These are phyloP conservation scores for Nixonia krombeini DNA, from an alignment of 1,140 invertebrate genomes.

Conservation along the genomic window DNA sequence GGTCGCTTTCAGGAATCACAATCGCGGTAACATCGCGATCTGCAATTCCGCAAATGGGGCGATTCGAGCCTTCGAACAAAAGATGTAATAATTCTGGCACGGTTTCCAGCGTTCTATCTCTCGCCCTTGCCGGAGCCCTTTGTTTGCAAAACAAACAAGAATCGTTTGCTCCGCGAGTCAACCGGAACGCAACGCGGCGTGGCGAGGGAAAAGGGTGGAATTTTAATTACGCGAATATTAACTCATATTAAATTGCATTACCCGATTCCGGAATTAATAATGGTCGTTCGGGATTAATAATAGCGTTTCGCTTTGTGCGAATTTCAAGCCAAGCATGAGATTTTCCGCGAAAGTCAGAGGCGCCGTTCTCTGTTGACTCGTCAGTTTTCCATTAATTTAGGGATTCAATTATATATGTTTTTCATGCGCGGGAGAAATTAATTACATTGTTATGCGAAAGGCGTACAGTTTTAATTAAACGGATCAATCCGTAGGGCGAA, in stretches of 20 bases:
- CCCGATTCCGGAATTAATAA: slow-evolving; percentile 52
- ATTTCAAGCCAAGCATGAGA: slow-evolving; percentile 38
- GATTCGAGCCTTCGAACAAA: slow-evolving; percentile 68
- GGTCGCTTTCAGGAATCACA: slow-evolving; percentile 53
- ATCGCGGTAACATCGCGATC: slow-evolving; percentile 67
- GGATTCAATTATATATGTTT: neutral
- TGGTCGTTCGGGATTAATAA: slow-evolving; percentile 48
- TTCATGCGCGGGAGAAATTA: neutral
- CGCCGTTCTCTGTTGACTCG: neutral
- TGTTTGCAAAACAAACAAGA: slow-evolving; percentile 71
- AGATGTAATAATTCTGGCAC: slow-evolving; percentile 71
- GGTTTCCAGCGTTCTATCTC: slow-evolving; percentile 48
- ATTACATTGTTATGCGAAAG: neutral
- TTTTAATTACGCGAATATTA: slow-evolving; percentile 69
- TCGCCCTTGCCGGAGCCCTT: slow-evolving; percentile 52
- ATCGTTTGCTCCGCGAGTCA: slow-evolving; percentile 63
- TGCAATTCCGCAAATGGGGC: slow-evolving; percentile 69
- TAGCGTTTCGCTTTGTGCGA: slow-evolving; percentile 39
- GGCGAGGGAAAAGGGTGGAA: slow-evolving; percentile 55
- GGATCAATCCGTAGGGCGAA: neutral
- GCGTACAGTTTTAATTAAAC: neutral
- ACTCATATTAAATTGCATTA: slow-evolving; percentile 57
- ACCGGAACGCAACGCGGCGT: slow-evolving; percentile 30
- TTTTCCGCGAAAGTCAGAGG: slow-evolving; percentile 32
- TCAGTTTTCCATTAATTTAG: neutral